phyloP scores from a whole-genome alignment of 2,888 invertebrate genomes.

The Sclerodermus sp. region DNA sequence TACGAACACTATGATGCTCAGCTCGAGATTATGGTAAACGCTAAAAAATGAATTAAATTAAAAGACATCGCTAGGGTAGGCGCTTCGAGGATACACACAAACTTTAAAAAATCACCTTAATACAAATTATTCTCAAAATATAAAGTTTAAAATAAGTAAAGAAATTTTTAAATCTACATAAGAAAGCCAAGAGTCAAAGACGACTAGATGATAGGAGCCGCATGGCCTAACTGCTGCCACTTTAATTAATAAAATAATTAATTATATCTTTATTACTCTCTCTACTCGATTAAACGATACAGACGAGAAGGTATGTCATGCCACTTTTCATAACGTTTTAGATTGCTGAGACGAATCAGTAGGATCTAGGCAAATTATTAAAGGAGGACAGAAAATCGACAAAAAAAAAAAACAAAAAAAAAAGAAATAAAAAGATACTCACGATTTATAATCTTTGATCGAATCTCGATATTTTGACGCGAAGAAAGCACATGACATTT shows the following conservation, averaged over 20 bases:
- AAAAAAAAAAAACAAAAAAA: constrained; percentile 1
- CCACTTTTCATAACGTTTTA: constrained; percentile 54
- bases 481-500: too few relatives aligned
- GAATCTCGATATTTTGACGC: too few relatives aligned
- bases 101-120: constrained; percentile 48
- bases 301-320: constrained; percentile 37
- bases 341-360: constrained; percentile 46
- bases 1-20: too few relatives aligned
- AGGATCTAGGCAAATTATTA: too few relatives aligned
- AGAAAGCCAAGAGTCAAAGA: constrained; percentile 54
- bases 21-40: not conserved
- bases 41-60: constrained; percentile 28
- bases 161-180: constrained; percentile 50
- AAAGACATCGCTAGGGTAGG: constrained; percentile 51
- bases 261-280: constrained; percentile 55
- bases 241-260: constrained; percentile 50
- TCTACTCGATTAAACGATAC: constrained; percentile 44
- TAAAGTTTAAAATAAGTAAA: constrained; percentile 44
- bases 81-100: constrained; percentile 47
- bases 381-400: not conserved
- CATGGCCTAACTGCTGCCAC: constrained; percentile 58
- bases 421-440: not conserved
- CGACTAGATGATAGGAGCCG: constrained; percentile 56
- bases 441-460: too few relatives aligned
- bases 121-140: constrained; percentile 48